Evolutionary conservation across 2,113 vertebrate genomes (phyloP), one percentile per base, ranked within the genome.

Genomic region (Odontesthes bonariensis): DNA sequence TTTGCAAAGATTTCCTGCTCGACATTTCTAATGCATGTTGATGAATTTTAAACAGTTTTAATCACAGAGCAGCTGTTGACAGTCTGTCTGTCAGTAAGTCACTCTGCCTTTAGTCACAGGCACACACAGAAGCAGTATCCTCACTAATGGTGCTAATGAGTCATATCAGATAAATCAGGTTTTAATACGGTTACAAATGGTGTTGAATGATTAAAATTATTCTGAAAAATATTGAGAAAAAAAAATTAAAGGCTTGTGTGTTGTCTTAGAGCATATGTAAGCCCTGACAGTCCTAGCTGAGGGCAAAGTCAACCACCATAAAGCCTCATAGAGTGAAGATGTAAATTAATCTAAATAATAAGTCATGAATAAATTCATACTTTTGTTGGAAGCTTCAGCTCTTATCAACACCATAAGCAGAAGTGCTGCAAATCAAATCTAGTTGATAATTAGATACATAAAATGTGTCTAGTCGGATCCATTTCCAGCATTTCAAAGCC

Each of bases 21-120:
- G 5, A 7, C 35, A 7, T 38, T 38, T 10, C 10, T 38, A 6
- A 38, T 8, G 58, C 71, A 57, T 77, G 83, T 69, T 59, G 58
- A 51, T 33, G 68, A 81, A 90, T 88, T 91, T 89, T 89, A 80
- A 85, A 88, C 69, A 69, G 47, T 76, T 86, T 91, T 88, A 91
- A 90, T 91, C 85, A 89, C 79, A 67, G 57, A 85, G 68, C 81
- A 70, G 88, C 82, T 19, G 19, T n/a, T 72, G 79, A 88, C 91
- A 90, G 85, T 88, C 89, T 86, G 87, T 88, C 81, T 58, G 63
- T 20, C 65, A 82, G 80, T 61, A 47, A 83, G 52, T 56, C 78
- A 77, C 72, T 86, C 81, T 61, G 40, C 58, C 63, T 38, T 13
- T 1, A 2, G 56, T 5, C 59, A 11, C 19, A 42, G 60, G 64